A percentile compares a stretch with the other conserved stretches of the same genome.
These are phyloP conservation scores for Drosophila meridiana DNA, from an alignment of 2,888 invertebrate genomes.

Conservation along the genomic window DNA sequence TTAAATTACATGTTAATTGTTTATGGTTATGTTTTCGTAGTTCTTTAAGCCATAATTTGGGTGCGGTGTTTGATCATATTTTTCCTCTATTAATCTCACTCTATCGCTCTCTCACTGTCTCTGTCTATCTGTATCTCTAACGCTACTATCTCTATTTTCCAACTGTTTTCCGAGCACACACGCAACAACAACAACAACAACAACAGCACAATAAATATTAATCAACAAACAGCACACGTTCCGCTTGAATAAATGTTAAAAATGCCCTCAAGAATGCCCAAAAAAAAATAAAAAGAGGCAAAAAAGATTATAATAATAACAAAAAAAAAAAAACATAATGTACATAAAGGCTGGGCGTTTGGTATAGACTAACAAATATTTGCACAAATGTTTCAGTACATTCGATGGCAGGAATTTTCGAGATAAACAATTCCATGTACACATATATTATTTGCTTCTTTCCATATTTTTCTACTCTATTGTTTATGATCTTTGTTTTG, in stretches of 20 bases:
- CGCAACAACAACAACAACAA: conserved; percentile 48
- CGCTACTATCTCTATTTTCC: conserved; percentile 32
- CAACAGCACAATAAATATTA: conserved; percentile 79
- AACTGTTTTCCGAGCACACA: conserved; percentile 49
- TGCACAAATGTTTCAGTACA: conserved; percentile 76
- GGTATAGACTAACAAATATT: conserved; percentile 69
- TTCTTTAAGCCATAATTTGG: conserved; percentile 62
- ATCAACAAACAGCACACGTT: conserved; percentile 53
- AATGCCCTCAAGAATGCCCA: conserved; percentile 63
- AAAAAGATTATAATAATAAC: conserved; percentile 18
- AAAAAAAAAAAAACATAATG: conserved; percentile 45
- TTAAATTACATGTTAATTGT: conserved; percentile 68
- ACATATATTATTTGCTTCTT: conserved; percentile 25
- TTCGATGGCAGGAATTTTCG: conserved; percentile 48
- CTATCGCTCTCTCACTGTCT: conserved; percentile 4
- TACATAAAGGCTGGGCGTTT: conserved; percentile 8
- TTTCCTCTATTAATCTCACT: conserved; percentile 16
- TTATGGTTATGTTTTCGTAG: conserved; percentile 65
- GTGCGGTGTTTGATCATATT: conserved; percentile 48
- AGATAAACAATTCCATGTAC: conserved; percentile 24
- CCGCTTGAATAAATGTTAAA: conserved; percentile 74
- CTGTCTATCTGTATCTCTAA: conserved; percentile 22
- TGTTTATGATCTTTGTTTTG: conserved; percentile 42
- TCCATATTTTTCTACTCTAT: conserved; percentile 40
- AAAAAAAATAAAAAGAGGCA: conserved; percentile 13